These are phyloP conservation scores for Strigops habroptila DNA, from an alignment of 2,113 vertebrate genomes.

Conservation along the genomic window DNA sequence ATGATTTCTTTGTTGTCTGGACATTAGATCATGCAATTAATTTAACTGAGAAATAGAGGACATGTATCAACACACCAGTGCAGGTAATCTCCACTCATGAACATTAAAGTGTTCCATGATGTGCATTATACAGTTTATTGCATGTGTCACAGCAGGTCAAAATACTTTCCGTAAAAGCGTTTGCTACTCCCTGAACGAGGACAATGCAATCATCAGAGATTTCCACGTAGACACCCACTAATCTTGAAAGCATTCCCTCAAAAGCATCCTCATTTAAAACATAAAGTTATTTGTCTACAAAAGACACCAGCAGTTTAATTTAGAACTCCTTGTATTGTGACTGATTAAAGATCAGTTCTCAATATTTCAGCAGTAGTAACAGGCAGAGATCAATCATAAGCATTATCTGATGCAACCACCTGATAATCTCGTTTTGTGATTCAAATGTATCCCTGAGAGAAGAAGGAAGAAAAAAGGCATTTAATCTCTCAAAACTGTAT, in stretches of 20 bases:
- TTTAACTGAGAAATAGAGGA: neutral
- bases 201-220: neutral
- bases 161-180: neutral
- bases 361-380: neutral
- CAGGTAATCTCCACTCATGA: neutral
- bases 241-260: neutral
- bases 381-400: neutral
- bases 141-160: neutral
- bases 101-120: neutral
- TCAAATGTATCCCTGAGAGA: neutral
- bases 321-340: neutral
- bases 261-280: neutral
- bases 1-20: neutral
- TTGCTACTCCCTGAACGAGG: neutral
- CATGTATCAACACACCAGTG: neutral
- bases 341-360: neutral
- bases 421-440: neutral
- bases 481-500: neutral
- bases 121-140: neutral
- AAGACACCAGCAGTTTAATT: neutral
- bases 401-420: neutral
- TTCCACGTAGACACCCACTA: neutral
- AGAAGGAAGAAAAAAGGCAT: neutral
- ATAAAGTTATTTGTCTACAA: neutral
- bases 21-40: neutral